phyloP scores from a whole-genome alignment of 2,113 vertebrate species.

The Syngnathus floridae region DNA sequence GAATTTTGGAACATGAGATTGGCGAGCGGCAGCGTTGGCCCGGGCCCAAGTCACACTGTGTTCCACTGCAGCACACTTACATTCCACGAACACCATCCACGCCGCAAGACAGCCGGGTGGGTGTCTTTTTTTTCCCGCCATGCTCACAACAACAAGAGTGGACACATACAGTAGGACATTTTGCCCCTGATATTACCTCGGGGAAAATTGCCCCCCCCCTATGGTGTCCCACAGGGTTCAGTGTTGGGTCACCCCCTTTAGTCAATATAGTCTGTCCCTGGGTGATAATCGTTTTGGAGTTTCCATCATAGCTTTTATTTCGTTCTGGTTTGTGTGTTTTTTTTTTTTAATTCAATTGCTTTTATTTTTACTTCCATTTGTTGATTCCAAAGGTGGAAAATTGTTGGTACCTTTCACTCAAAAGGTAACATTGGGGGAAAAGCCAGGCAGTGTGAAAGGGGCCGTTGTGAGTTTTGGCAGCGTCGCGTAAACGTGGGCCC shows the following conservation, averaged over 20 bases:
- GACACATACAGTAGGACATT: background rate
- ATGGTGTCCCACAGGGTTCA: no score
- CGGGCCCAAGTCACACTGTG: conserved; percentile 2
- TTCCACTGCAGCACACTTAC: background rate
- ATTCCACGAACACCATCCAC: background rate
- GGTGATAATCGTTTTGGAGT: no score
- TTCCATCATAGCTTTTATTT: no score
- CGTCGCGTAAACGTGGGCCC: background rate
- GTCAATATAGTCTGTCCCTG: no score
- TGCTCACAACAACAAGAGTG: background rate
- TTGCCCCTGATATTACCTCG: background rate
- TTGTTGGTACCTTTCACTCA: background rate
- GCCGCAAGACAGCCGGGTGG: background rate
- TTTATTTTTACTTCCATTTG: no score
- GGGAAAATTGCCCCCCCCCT: background rate
- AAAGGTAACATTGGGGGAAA: background rate
- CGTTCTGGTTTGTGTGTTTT: no score
- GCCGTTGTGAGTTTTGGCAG: background rate
- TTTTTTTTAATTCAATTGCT: no score
- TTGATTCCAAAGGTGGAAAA: background rate
- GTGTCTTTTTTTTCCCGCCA: background rate
- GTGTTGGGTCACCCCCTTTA: no score
- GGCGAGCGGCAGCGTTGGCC: background rate
- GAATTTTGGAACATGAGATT: conserved; percentile 1
- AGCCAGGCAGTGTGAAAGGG: background rate